Percentiles rank a stretch among this genome's conserved stretches.
Conservation (phyloP, 2,797 vertebrate genomes). For the Myoxocephalus aenaeus region DNA sequence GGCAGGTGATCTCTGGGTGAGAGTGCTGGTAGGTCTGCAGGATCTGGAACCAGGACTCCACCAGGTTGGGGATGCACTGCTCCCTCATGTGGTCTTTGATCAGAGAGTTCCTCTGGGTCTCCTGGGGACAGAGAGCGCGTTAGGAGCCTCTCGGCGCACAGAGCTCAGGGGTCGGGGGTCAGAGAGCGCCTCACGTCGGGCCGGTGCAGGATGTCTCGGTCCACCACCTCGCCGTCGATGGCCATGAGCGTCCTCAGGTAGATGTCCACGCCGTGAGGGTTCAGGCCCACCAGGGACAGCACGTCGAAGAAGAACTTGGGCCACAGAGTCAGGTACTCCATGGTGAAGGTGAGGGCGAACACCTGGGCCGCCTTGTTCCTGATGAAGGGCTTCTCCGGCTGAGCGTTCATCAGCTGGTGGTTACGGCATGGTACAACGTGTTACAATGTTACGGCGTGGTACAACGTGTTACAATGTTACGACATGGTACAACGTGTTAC, state of each 20-base stretch:
- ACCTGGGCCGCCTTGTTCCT: constrained; percentile 99
- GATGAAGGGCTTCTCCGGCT: constrained; percentile 96
- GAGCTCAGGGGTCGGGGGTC: neutral
- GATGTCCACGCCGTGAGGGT: constrained; percentile 93
- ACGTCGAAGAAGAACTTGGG: constrained; percentile 99
- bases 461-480: too few relatives aligned
- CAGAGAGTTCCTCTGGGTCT: constrained; percentile 93
- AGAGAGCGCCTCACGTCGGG: constrained; percentile 85
- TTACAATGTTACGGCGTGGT: too few relatives aligned
- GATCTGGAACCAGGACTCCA: constrained; percentile 99
- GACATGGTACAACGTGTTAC: too few relatives aligned
- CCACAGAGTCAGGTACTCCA: constrained; percentile 96
- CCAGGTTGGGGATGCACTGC: constrained; percentile 95
- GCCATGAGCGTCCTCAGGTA: constrained; percentile 98
- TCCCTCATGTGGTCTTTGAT: constrained; percentile 98
- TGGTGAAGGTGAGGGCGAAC: constrained; percentile 94
- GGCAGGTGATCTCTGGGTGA: constrained; percentile 97
- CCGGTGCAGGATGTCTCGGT: constrained; percentile 93
- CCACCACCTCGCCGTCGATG: constrained; percentile 95
- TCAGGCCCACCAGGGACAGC: constrained; percentile 93
- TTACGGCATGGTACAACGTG: too few relatives aligned
- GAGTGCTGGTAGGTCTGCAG: constrained; percentile 93
- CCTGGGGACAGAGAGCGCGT: constrained; percentile 74
- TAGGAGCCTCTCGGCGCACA: neutral
- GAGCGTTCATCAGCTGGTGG: constrained; percentile 89